These are phyloP conservation scores for Emydura subglobosa DNA, from an alignment of 2,113 vertebrate genomes.

Conservation along the genomic window DNA sequence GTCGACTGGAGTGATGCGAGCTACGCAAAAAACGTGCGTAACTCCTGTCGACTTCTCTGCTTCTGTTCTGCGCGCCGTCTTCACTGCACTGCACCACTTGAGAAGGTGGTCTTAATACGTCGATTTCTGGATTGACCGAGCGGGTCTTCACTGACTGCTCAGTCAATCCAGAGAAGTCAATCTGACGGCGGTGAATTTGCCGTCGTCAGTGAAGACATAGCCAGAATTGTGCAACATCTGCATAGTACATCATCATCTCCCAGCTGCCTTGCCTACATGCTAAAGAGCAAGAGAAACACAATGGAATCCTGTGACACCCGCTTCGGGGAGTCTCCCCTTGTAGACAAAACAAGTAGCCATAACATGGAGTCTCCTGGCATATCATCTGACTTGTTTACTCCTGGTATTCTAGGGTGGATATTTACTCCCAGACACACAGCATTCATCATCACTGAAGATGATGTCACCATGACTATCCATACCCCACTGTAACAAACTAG, in stretches of 20 bases:
- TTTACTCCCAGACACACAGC: not conserved
- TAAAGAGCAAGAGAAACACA: not conserved
- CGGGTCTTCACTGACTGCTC: too few species aligned
- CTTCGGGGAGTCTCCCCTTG: fast-evolving
- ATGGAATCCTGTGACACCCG: fast-evolving
- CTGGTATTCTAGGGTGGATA: not conserved
- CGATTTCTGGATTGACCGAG: too few species aligned
- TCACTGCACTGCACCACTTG: too few species aligned
- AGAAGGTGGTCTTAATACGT: too few species aligned
- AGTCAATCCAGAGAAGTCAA: too few species aligned
- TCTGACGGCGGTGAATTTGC: too few species aligned
- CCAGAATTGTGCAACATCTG: fast-evolving
- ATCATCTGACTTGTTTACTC: fast-evolving
- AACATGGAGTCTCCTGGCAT: fast-evolving
- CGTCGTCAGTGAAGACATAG: too few species aligned
- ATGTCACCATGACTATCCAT: not conserved
- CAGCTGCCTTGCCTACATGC: fast-evolving
- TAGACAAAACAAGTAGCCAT: too few species aligned
- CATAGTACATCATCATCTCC: not conserved
- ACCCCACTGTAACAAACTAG: not conserved
- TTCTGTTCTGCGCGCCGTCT: too few species aligned
- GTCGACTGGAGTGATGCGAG: too few species aligned
- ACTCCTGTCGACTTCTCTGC: too few species aligned
- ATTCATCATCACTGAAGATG: fast-evolving
- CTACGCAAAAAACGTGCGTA: too few species aligned